phyloP scores from a whole-genome alignment of 92 coral and sea anemone species.

The Actinostola sp. region DNA sequence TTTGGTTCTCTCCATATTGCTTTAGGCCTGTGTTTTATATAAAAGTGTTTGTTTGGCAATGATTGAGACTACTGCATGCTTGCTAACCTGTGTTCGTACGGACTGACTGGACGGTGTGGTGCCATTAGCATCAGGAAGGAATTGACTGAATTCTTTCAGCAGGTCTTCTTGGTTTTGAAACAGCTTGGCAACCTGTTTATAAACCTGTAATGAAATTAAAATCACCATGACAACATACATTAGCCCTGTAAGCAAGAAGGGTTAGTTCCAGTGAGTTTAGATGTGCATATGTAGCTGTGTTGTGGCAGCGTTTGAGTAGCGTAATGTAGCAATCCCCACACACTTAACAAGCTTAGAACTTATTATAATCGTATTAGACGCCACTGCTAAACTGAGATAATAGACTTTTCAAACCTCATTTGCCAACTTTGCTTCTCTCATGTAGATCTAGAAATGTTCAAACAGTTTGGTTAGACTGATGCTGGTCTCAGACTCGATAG shows the following conservation, averaged over 20 bases:
- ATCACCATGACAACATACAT: conserved; percentile 3
- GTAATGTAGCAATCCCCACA: too few species aligned
- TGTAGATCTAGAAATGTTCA: conserved; percentile 69
- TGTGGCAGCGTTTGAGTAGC: too few species aligned
- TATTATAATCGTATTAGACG: too few species aligned
- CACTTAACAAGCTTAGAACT: too few species aligned
- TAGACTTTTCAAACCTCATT: conserved; percentile 71
- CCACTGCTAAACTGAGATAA: background rate
- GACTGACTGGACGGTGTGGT: conserved; percentile 49
- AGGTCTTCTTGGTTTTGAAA: conserved; percentile 98
- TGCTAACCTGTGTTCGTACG: conserved; percentile 34
- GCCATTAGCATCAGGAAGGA: conserved; percentile 99
- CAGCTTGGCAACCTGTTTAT: conserved; percentile 96
- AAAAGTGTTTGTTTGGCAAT: too few species aligned
- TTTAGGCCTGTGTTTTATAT: too few species aligned
- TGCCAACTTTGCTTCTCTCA: conserved; percentile 97
- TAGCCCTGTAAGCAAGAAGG: background rate
- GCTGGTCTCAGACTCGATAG: too few species aligned
- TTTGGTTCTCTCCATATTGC: too few species aligned
- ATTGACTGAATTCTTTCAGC: conserved; percentile 96
- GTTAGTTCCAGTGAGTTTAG: background rate
- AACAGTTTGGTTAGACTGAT: too few species aligned
- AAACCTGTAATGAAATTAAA: conserved; percentile 59
- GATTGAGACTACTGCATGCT: background rate
- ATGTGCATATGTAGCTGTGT: background rate